Conservation (phyloP, 2,888 invertebrate species). For the Ormyrus pomaceus region DNA sequence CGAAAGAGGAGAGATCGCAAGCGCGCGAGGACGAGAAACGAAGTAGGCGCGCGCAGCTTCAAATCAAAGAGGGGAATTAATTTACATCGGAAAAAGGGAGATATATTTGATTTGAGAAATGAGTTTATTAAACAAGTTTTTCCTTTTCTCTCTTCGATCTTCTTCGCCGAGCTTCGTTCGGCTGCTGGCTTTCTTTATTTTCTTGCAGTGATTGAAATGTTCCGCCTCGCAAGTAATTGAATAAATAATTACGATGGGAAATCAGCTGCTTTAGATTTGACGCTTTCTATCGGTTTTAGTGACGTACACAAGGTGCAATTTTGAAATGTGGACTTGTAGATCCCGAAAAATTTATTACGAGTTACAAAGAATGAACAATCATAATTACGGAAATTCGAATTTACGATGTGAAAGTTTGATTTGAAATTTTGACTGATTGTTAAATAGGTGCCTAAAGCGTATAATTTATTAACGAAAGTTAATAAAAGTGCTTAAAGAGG, state of each 20-base stretch:
- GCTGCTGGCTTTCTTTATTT: constrained; percentile 3
- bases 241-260: constrained; percentile 49
- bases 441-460: too few relatives aligned
- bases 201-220: constrained; percentile 36
- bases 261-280: background rate
- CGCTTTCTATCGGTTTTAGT: too few relatives aligned
- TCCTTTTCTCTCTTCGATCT: background rate
- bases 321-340: too few relatives aligned
- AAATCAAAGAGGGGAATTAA: constrained; percentile 53
- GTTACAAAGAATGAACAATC: too few relatives aligned
- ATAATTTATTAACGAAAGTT: too few relatives aligned
- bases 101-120: constrained; percentile 53
- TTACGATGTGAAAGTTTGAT: too few relatives aligned
- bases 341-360: too few relatives aligned
- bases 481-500: too few relatives aligned
- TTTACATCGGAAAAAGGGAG: constrained; percentile 46
- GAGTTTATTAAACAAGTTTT: constrained; percentile 49
- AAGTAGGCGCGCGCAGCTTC: background rate
- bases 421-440: too few relatives aligned
- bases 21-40: background rate
- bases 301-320: too few relatives aligned
- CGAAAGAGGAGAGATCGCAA: background rate
- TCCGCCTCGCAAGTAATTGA: constrained; percentile 42
- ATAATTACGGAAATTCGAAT: too few relatives aligned
- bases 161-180: background rate